Base-by-base conservation (phyloP, 2,888 invertebrate genomes). In the Cabera pusaria region DNA sequence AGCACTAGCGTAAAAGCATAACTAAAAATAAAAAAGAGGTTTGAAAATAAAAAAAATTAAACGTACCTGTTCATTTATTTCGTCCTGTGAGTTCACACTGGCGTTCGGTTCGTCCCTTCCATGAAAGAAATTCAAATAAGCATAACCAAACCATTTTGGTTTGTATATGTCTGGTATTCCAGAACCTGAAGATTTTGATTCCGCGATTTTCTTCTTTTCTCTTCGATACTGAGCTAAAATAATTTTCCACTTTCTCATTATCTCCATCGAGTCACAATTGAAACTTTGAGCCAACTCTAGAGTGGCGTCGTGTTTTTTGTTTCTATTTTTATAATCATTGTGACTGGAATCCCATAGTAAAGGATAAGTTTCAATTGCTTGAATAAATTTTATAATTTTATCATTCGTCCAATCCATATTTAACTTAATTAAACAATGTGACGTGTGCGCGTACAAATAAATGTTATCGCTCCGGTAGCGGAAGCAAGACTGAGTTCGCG, bases 181-280 rank as follows among this genome's bases (percentile, higher is more conserved):
- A 39, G 44, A 44, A 44, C 42, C 44, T 42, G 44, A 42, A 38
- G 42, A 37, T 51, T 51, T 47, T 38, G 40, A 51, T 7, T 36
- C 50, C 34, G 35, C 34, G 22, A 50, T 42, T 42, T 50, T 50
- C 41, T 51, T 45, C 34, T 51, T 51, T 44, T 51, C 44, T 49
- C 48, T 48, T 44, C 43, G 44, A 22, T 49, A 49, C 31, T 49
- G 41, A 36, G 45, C 43, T 35, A 49, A 51, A 51, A 51, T 46
- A 44, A 51, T 51, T 32, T 50, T 44, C 44, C 43, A 49, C 42
- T 52, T 49, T 45, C 51, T 46, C 42, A 49, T 44, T 47, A 49
- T 32, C 49, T 49, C 49, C 31, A 42, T 44, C 37, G 44, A 46
- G 37, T 40, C 38, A 32, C 38, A 40, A 41, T 37, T 44, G 34